These are phyloP conservation scores for Eurystomus glaucurus DNA, from an alignment of 2,797 vertebrate species.

Conservation along the genomic window DNA sequence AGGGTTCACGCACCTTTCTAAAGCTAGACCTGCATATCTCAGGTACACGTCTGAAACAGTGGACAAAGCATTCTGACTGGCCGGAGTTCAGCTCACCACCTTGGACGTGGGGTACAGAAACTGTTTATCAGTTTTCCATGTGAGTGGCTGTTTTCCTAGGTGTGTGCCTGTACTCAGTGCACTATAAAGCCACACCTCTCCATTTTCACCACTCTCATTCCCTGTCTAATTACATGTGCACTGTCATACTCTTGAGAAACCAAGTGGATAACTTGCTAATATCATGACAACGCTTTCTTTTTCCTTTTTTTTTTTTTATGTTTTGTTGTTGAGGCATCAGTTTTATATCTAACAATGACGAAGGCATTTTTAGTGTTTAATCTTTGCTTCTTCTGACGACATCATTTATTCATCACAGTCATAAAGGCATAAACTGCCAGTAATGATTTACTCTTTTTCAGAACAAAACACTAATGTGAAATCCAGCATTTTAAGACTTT, in stretches of 20 bases:
- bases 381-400: conserved; percentile 30
- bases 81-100: neutral
- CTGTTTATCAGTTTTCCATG: conserved; percentile 18
- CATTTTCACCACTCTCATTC: conserved; percentile 33
- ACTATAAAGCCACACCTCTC: conserved; percentile 3
- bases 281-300: neutral
- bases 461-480: neutral
- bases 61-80: fast-evolving
- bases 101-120: neutral
- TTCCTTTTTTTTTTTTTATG: neutral
- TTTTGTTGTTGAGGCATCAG: neutral
- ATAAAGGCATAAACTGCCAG: conserved; percentile 22
- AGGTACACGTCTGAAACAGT: neutral
- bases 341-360: conserved; percentile 37
- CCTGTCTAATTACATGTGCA: neutral
- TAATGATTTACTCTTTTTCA: neutral
- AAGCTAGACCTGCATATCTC: neutral
- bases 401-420: neutral
- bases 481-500: neutral
- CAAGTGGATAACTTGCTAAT: neutral
- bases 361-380: neutral
- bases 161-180: neutral
- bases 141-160: conserved; percentile 48
- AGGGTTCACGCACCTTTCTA: neutral
- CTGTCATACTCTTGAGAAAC: conserved; percentile 40